Conservation (phyloP, 2,113 vertebrate genomes). For the Notiomystis cincta region DNA sequence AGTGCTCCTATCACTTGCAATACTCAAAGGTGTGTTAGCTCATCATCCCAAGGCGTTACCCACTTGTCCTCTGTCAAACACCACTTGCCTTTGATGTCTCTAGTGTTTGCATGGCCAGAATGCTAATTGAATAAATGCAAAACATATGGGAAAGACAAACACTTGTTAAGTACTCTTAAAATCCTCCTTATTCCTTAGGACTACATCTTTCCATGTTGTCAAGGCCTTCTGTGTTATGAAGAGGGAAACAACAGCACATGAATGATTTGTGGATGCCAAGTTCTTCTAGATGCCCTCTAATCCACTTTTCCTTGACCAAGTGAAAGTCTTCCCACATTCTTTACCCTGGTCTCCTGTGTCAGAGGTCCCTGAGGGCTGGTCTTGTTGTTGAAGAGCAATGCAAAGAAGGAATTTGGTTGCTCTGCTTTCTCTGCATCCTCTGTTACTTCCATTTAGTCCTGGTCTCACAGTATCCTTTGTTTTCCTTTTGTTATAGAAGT, state of each 20-base stretch:
- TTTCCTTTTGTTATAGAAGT: background rate
- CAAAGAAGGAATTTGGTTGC: background rate
- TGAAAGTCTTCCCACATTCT: background rate
- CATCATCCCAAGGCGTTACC: background rate
- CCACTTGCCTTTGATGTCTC: background rate
- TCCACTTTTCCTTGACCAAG: background rate
- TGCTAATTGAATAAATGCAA: background rate
- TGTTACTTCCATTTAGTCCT: background rate
- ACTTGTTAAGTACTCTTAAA: background rate
- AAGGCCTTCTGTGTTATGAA: background rate
- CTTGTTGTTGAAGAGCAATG: background rate
- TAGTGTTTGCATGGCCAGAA: background rate
- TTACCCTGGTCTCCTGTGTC: background rate
- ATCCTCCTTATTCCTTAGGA: background rate
- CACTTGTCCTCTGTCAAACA: background rate
- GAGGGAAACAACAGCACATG: background rate
- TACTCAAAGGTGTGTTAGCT: background rate
- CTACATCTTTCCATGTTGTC: background rate
- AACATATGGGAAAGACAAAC: background rate
- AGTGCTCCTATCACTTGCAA: background rate
- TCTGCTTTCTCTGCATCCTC: background rate
- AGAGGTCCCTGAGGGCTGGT: background rate
- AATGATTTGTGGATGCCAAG: background rate
- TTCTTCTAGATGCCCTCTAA: background rate
- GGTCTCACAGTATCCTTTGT: too few relatives aligned